Conservation (phyloP, 2,888 invertebrate species). For the Teleogryllus oceanicus region DNA sequence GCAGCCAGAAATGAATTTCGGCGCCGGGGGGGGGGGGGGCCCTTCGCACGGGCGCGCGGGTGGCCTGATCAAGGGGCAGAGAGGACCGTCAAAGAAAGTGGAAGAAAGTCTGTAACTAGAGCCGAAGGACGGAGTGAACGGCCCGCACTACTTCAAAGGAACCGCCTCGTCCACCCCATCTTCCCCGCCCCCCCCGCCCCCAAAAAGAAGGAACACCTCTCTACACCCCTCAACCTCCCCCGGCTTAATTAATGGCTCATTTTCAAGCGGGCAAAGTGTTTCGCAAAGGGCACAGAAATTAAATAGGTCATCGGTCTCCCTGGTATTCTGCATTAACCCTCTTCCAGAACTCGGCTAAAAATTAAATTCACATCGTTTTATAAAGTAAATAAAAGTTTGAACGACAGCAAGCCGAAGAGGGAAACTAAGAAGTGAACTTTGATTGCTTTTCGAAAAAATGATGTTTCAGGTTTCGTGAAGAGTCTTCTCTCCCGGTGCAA, state of each 20-base stretch:
- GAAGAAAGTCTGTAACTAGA: no score
- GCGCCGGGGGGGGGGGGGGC: no score
- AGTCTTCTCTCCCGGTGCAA: neutral
- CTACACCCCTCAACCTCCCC: neutral
- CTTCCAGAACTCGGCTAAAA: slow-evolving; percentile 3
- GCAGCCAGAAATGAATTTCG: no score
- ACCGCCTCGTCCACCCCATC: neutral
- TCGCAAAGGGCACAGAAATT: neutral
- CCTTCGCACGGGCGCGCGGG: no score
- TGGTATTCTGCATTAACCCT: slow-evolving; percentile 18
- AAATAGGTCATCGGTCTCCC: neutral
- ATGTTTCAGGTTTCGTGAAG: neutral
- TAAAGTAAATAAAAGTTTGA: slow-evolving; percentile 4
- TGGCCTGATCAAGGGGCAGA: no score
- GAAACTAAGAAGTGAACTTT: neutral
- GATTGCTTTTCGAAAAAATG: neutral
- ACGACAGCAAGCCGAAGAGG: neutral
- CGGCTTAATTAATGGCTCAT: slow-evolving; percentile 1
- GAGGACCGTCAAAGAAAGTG: no score
- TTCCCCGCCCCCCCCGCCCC: neutral
- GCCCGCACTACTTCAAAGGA: neutral
- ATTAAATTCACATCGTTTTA: slow-evolving; percentile 18
- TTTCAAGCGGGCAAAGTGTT: neutral
- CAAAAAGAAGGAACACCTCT: neutral
- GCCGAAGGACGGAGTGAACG: neutral